Conservation (phyloP, 2,888 invertebrate species). For the Ophioninae sp. region DNA sequence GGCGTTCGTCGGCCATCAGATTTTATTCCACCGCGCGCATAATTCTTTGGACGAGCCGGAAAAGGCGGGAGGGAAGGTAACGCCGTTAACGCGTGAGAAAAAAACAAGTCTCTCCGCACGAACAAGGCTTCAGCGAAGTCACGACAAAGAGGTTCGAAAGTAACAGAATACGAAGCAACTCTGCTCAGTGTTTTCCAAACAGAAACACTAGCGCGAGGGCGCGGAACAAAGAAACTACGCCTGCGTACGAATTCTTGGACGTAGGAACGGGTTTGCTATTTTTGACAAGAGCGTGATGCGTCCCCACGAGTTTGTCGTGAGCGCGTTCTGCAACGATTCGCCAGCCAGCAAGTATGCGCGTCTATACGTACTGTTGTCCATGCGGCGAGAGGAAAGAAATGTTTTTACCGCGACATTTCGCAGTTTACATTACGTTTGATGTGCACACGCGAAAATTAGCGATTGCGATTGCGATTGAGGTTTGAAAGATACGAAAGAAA, state of each 20-base stretch:
- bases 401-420: slow-evolving; percentile 1
- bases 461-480: too few relatives aligned
- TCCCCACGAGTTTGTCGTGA: slow-evolving; percentile 19
- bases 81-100: background rate
- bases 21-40: background rate
- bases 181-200: background rate
- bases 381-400: background rate
- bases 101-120: background rate
- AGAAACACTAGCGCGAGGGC: background rate
- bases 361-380: slow-evolving; percentile 9
- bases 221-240: background rate
- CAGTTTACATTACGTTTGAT: background rate
- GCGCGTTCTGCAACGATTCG: slow-evolving; percentile 4
- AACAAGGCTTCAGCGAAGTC: background rate
- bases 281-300: slow-evolving; percentile 52
- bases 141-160: background rate
- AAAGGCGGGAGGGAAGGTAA: background rate
- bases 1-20: background rate
- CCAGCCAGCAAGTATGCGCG: background rate
- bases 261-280: slow-evolving; percentile 57
- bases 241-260: slow-evolving; percentile 30
- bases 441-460: background rate
- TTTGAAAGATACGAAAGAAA: background rate
- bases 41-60: background rate
- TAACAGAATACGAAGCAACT: background rate